phyloP scores from a whole-genome alignment of 2,797 vertebrate species.

The Epinephelus malabaricus region DNA sequence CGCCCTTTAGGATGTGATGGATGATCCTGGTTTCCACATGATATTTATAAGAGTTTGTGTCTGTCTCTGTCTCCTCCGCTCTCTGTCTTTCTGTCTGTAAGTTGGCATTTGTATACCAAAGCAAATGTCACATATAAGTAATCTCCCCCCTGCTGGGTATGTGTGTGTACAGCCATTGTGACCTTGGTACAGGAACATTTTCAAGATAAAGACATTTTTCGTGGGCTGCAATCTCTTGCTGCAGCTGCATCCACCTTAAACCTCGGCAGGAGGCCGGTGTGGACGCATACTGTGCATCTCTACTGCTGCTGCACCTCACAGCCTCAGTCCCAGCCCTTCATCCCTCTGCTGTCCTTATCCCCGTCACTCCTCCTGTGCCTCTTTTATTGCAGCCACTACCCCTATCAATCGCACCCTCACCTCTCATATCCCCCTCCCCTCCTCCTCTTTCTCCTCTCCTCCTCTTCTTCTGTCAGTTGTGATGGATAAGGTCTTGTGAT shows the following conservation, averaged over 20 bases:
- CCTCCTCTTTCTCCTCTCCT: neutral
- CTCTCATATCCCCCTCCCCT: neutral
- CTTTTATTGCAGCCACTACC: slow-evolving; percentile 9
- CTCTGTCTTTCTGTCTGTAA: neutral
- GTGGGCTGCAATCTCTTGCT: neutral
- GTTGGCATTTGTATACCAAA: slow-evolving; percentile 10
- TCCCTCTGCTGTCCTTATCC: neutral
- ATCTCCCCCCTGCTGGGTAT: neutral
- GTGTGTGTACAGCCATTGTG: neutral
- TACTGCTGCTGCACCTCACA: neutral
- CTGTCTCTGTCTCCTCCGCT: neutral
- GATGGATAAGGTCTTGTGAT: slow-evolving; percentile 71
- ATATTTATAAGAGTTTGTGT: neutral
- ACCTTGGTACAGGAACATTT: neutral
- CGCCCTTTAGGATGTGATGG: slow-evolving; percentile 5
- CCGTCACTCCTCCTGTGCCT: neutral
- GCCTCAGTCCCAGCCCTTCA: neutral
- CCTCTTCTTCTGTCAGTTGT: slow-evolving; percentile 45
- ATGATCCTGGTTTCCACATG: slow-evolving; percentile 10
- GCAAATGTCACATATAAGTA: slow-evolving; percentile 25
- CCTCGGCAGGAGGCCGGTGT: neutral
- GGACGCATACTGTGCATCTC: neutral
- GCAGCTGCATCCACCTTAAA: slow-evolving; percentile 7
- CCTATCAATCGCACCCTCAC: neutral
- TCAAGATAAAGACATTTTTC: neutral